Evolutionary conservation across 2,888 invertebrate genomes (phyloP), one percentile per base, ranked within the genome.

Genomic region (Sphaerophoria rueppellii): DNA sequence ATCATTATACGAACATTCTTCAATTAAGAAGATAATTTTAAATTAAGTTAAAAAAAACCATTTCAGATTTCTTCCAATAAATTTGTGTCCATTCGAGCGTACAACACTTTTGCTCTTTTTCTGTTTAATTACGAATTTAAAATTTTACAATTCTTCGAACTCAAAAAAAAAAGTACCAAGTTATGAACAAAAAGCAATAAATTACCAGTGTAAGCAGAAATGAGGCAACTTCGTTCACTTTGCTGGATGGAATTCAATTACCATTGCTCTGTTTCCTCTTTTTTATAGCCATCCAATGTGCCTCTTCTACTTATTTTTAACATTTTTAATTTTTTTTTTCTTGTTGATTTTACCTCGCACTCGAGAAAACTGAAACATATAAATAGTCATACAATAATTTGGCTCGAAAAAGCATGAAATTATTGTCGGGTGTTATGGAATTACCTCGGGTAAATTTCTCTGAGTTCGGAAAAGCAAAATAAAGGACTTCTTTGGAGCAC

Each of bases 231-330:
- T 83, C 63, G 61, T 72, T 69, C 80, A 80, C 71, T 83, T 80
- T 80, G 37, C 72, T 75, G 75, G 80, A 76, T 76, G 75, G 50
- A 83, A 83, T 83, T 79, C 79, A 83, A 83, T 83, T 83, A 83
- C 61, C 67, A 79, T 83, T 83, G 83, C 72, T 72, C 80, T 52
- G 67, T 75, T 83, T 79, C 50, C 69, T 40, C 55, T 69, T 72
- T 71, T 79, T 74, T 6, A 11, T 12, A 40, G 12, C 34, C 32
- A 40, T 70, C 35, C 37, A 50, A 37, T 78, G 46, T 35, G 16
- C 16, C 24, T n/a, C 40, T 43, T 9, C 43, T 43, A 43, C 43
- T 43, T 7, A 9, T 43, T 43, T 43, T 43, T 43, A 40, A 7
- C 7, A 7, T 7, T 40, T 40, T 40, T 7, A 40, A 6, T 43